Percentiles rank a stretch among this genome's conserved stretches.
Evolutionary conservation across 2,113 vertebrate genomes (phyloP).

Genomic region (Sterna hirundo): DNA sequence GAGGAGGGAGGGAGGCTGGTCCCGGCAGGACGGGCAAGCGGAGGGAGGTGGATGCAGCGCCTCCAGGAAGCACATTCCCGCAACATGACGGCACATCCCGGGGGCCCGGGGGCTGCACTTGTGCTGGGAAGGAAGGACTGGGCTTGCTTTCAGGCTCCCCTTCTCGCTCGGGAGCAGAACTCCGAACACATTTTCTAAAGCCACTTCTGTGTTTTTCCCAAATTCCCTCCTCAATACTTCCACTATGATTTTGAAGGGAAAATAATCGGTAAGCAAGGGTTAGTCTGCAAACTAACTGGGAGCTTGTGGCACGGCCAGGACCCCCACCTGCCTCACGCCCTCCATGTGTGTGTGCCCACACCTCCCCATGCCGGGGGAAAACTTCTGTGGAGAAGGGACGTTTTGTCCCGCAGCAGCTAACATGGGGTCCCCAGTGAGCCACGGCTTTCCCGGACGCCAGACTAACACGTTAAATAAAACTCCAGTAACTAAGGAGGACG

Average conservation of each 20-base stretch:
- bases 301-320: background rate
- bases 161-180: background rate
- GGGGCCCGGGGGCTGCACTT: background rate
- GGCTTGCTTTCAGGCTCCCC: background rate
- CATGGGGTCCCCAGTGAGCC: background rate
- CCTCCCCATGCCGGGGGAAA: rapidly evolving
- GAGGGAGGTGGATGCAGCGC: background rate
- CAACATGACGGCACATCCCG: background rate
- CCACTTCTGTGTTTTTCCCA: background rate
- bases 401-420: background rate
- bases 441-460: background rate
- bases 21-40: rapidly evolving
- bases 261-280: background rate
- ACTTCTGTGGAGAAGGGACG: background rate
- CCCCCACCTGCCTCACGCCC: background rate
- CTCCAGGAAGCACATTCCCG: constrained; percentile 27
- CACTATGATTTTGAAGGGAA: background rate
- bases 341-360: background rate
- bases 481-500: background rate
- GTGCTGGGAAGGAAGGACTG: constrained; percentile 13
- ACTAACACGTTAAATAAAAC: background rate
- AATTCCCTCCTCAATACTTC: background rate
- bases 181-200: background rate
- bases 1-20: background rate
- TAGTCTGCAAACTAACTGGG: background rate